phyloP scores from a whole-genome alignment of 2,797 vertebrate species.

The Myotis planiceps region DNA sequence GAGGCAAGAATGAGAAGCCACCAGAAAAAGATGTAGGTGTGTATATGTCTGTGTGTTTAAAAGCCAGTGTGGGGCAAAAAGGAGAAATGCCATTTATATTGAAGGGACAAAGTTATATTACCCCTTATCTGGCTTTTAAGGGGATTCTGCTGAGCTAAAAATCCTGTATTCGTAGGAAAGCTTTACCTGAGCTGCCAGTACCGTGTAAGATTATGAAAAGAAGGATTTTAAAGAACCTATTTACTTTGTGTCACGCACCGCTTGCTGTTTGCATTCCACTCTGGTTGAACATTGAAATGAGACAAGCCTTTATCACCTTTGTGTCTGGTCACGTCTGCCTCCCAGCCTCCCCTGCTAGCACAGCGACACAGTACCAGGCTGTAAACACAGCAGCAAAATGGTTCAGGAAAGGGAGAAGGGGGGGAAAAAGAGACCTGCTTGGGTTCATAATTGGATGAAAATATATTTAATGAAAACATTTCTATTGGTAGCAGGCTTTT shows the following conservation, averaged over 20 bases:
- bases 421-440: neutral
- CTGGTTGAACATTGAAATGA: conserved; percentile 67
- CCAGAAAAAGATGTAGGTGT: neutral
- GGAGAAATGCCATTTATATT: neutral
- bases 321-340: conserved; percentile 73
- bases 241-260: conserved; percentile 71
- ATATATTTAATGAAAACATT: conserved; percentile 68
- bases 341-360: neutral
- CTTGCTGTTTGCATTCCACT: conserved; percentile 70
- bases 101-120: conserved; percentile 18
- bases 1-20: neutral
- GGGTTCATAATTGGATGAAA: conserved; percentile 56
- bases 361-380: neutral
- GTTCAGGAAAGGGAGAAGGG: neutral
- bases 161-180: conserved; percentile 53
- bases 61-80: neutral
- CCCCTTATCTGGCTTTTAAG: conserved; percentile 56
- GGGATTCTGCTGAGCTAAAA: conserved; percentile 65
- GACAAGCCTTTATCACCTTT: conserved; percentile 73
- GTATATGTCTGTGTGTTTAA: neutral
- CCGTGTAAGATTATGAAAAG: conserved; percentile 66
- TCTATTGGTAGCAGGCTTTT: conserved; percentile 56
- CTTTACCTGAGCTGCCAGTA: conserved; percentile 33
- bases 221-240: conserved; percentile 71
- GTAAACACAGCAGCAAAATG: conserved; percentile 42